These are phyloP conservation scores for Hydraecia micacea DNA, from an alignment of 2,888 invertebrate species.

Conservation along the genomic window DNA sequence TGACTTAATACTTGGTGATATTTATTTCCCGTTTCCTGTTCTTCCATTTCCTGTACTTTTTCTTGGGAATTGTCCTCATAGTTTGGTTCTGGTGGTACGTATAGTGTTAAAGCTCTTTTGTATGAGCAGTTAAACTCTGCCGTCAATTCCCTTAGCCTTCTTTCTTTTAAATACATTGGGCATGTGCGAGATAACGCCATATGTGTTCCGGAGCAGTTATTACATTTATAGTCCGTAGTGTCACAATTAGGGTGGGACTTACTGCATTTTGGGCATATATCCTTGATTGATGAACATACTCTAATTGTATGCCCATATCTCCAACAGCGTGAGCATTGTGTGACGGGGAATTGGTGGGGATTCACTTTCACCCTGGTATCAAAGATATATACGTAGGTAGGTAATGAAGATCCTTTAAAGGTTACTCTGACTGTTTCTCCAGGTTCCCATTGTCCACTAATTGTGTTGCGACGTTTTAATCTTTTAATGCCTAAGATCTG, in stretches of 20 bases:
- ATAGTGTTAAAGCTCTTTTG: not conserved
- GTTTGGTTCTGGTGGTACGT: not conserved
- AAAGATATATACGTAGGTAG: not conserved
- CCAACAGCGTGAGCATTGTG: conserved; percentile 6
- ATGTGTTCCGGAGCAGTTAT: not conserved
- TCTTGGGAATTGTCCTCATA: not conserved
- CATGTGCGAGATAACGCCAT: not conserved
- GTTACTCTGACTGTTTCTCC: conserved; percentile 2
- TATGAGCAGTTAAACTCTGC: not conserved
- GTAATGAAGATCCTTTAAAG: conserved; percentile 1
- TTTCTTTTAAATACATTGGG: not conserved
- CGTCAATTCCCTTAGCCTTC: not conserved
- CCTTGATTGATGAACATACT: not conserved
- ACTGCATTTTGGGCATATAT: not conserved
- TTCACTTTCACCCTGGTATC: not conserved
- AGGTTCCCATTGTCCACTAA: not conserved
- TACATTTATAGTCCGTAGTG: not conserved
- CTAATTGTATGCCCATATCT: not conserved
- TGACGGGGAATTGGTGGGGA: not conserved
- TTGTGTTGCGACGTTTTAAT: not conserved
- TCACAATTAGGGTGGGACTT: not conserved
- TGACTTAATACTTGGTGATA: too few species aligned
- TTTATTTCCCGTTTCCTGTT: too few species aligned
- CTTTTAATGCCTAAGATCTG: not conserved
- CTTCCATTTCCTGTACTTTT: not conserved